phyloP scores from a whole-genome alignment of 1,140 invertebrate species.

The Drosophila saltans region DNA sequence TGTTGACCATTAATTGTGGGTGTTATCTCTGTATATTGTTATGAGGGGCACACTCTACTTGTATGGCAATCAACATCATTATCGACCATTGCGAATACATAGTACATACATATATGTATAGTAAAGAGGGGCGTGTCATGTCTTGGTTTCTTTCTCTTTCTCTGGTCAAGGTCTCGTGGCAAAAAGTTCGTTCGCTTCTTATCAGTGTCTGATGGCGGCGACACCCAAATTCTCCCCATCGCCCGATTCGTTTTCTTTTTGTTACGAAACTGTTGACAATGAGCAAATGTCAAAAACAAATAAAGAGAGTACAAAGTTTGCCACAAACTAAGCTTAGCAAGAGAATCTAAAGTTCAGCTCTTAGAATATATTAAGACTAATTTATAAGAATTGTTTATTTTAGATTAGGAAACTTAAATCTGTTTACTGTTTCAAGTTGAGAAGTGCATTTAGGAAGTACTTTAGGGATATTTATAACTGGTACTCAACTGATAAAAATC shows the following conservation, averaged over 20 bases:
- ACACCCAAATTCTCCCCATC: not conserved
- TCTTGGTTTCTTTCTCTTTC: slow-evolving; percentile 2
- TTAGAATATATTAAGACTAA: not conserved
- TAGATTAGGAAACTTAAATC: slow-evolving; percentile 22
- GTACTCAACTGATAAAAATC: not conserved
- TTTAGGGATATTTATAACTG: not conserved
- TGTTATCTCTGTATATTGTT: slow-evolving; percentile 4
- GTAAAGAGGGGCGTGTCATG: slow-evolving; percentile 38
- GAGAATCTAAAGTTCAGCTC: slow-evolving; percentile 25
- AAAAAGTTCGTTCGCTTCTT: slow-evolving; percentile 40
- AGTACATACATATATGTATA: not conserved
- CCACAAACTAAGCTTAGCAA: slow-evolving; percentile 10
- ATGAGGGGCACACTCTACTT: not conserved
- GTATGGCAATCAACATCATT: slow-evolving; percentile 25
- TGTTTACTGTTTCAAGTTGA: not conserved
- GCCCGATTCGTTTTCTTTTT: slow-evolving; percentile 55
- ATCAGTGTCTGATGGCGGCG: slow-evolving; percentile 34
- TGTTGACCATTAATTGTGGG: slow-evolving; percentile 19
- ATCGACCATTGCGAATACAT: slow-evolving; percentile 23
- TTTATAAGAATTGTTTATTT: not conserved
- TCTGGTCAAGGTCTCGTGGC: slow-evolving; percentile 32
- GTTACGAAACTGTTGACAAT: slow-evolving; percentile 69
- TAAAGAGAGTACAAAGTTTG: slow-evolving; percentile 26
- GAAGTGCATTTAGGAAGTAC: slow-evolving; percentile 11
- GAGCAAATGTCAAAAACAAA: slow-evolving; percentile 44